Percentiles rank a stretch among this genome's conserved stretches.
Conservation (phyloP, 2,888 invertebrate genomes). For the Scaptomyza polygonia region DNA sequence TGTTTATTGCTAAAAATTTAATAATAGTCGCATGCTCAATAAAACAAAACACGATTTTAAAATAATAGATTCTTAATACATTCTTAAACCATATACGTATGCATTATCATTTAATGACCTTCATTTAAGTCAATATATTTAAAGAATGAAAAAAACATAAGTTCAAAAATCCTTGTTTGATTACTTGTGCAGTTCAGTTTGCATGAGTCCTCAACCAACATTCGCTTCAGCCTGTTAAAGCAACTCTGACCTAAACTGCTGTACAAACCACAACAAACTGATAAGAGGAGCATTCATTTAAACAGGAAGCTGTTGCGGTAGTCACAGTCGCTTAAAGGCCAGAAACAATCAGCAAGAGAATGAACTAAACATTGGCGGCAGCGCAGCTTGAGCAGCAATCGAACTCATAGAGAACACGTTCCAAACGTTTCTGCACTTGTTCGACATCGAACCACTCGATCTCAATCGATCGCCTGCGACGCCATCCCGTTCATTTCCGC, state of each 20-base stretch:
- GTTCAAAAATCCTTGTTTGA: no score
- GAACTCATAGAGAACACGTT: slow-evolving; percentile 60
- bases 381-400: slow-evolving; percentile 29
- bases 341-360: slow-evolving; percentile 32
- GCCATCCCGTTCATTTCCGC: slow-evolving; percentile 71
- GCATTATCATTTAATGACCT: background rate
- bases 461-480: slow-evolving; percentile 33
- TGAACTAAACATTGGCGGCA: slow-evolving; percentile 16
- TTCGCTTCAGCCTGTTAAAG: slow-evolving; percentile 8
- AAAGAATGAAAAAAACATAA: no score
- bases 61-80: background rate
- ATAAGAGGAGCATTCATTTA: slow-evolving; percentile 50
- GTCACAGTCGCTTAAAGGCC: slow-evolving; percentile 8
- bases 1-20: background rate
- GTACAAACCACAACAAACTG: slow-evolving; percentile 40
- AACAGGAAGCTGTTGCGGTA: slow-evolving; percentile 61
- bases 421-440: slow-evolving; percentile 62
- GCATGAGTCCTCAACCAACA: background rate
- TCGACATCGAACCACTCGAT: slow-evolving; percentile 62
- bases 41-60: background rate
- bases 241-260: slow-evolving; percentile 38
- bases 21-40: background rate
- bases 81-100: no score
- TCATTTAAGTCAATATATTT: background rate
- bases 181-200: no score